These are phyloP conservation scores for Petrophora chlorosata DNA, from an alignment of 2,888 invertebrate species.

Conservation along the genomic window DNA sequence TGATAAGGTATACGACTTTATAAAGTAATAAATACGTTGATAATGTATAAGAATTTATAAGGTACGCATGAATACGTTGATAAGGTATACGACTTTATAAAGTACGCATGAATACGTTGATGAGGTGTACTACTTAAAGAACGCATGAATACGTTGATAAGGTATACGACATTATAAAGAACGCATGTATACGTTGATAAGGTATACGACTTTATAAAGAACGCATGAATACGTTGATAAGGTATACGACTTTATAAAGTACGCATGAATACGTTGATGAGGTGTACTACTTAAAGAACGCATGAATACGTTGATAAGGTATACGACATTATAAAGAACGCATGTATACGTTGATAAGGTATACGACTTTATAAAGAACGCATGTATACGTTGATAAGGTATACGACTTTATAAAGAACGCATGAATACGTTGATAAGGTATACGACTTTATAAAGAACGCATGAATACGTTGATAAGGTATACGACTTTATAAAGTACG, in stretches of 20 bases:
- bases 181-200: conserved; percentile 65
- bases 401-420: neutral
- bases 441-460: neutral
- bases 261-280: conserved; percentile 65
- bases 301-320: conserved; percentile 68
- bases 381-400: conserved; percentile 68
- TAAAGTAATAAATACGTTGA: conserved; percentile 59
- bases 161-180: conserved; percentile 43
- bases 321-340: neutral
- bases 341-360: conserved; percentile 68
- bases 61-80: conserved; percentile 64
- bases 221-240: conserved; percentile 65
- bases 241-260: conserved; percentile 43
- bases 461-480: conserved; percentile 68
- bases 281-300: conserved; percentile 42
- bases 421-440: conserved; percentile 68
- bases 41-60: conserved; percentile 47
- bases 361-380: neutral
- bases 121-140: conserved; percentile 47
- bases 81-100: conserved; percentile 47
- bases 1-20: conserved; percentile 53
- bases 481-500: neutral
- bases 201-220: conserved; percentile 43
- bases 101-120: conserved; percentile 64
- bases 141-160: conserved; percentile 65